phyloP scores from a whole-genome alignment of 2,888 invertebrate species.

The Cylindroiulus punctatus region DNA sequence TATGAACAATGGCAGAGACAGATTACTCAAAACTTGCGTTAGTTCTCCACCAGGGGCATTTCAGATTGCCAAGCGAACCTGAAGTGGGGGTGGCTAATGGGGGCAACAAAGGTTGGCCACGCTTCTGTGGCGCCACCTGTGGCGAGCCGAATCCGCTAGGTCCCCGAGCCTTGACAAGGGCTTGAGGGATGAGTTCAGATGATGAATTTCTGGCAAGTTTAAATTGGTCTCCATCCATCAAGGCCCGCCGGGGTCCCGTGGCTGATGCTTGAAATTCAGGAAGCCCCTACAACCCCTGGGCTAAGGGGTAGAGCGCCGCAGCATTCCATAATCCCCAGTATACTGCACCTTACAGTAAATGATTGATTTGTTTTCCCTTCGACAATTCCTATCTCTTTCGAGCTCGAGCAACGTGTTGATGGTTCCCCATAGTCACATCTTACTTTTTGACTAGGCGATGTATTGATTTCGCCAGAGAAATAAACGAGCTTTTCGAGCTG shows the following conservation, averaged over 20 bases:
- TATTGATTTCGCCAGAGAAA: constrained; percentile 3
- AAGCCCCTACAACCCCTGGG: constrained; percentile 13
- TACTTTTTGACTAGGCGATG: constrained; percentile 30
- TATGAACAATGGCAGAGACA: too few relatives aligned
- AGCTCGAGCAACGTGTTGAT: constrained; percentile 22
- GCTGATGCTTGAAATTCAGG: constrained; percentile 7
- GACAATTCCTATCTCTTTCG: constrained; percentile 34
- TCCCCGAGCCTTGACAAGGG: neutral
- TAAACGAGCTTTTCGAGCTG: constrained; percentile 38
- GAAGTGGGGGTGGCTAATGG: too few relatives aligned
- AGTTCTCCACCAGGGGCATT: too few relatives aligned
- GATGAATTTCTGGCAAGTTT: constrained; percentile 38
- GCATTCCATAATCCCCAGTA: constrained; percentile 1
- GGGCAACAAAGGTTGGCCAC: neutral
- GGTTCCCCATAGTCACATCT: constrained; percentile 29
- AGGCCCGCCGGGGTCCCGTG: neutral
- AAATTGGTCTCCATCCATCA: constrained; percentile 27
- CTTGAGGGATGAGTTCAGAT: constrained; percentile 6
- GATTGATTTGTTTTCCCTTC: constrained; percentile 42
- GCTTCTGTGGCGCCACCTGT: neutral
- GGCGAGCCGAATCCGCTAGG: neutral
- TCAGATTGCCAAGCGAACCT: too few relatives aligned
- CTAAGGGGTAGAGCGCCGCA: neutral
- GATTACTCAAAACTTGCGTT: too few relatives aligned
- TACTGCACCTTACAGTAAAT: constrained; percentile 3